Evolutionary conservation across 2,888 invertebrate genomes (phyloP).

Genomic region (Poecilus cupreus): DNA sequence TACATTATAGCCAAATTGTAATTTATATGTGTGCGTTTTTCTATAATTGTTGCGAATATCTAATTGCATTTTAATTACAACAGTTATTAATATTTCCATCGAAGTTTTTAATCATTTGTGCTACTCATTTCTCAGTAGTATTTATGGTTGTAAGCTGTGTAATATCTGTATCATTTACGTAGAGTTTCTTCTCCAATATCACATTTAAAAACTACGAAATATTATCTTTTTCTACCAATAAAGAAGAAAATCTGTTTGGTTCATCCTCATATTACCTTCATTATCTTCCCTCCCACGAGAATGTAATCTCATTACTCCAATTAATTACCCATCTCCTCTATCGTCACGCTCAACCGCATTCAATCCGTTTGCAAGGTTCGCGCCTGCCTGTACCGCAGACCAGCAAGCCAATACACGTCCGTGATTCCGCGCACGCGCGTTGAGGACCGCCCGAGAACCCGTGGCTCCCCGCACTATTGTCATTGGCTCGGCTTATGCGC

Average conservation of each 20-base stretch:
- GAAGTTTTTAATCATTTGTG: too few species aligned
- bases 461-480: constrained; percentile 30
- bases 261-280: background rate
- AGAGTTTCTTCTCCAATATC: too few species aligned
- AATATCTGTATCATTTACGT: too few species aligned
- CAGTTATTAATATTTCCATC: too few species aligned
- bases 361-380: background rate
- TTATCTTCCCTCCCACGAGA: background rate
- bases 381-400: constrained; percentile 29
- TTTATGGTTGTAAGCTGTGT: too few species aligned
- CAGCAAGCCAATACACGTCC: constrained; percentile 34
- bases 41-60: too few species aligned
- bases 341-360: background rate
- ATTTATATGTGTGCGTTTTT: too few species aligned
- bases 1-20: too few species aligned
- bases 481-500: constrained; percentile 33
- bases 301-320: background rate
- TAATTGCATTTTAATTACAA: too few species aligned
- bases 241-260: background rate
- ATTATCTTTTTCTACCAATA: too few species aligned
- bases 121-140: too few species aligned
- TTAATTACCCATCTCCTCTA: background rate
- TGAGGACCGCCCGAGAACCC: background rate
- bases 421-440: constrained; percentile 8
- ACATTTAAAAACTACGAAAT: too few species aligned